A percentile compares a stretch with the other conserved stretches of the same genome.
Evolutionary conservation across 2,888 invertebrate genomes (phyloP).

Genomic region (Lagria hirta): DNA sequence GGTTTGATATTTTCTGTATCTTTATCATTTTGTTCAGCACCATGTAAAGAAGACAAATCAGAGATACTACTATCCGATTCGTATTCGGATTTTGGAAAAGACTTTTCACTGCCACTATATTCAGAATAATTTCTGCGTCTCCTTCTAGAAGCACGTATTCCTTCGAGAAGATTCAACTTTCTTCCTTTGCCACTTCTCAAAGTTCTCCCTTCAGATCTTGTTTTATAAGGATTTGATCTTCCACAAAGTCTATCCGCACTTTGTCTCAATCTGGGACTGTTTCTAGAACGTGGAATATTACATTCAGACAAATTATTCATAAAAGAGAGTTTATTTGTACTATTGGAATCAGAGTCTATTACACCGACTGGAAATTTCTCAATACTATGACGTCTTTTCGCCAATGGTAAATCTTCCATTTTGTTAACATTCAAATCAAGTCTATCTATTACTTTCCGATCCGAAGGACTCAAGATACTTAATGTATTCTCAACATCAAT

Average conservation of each 20-base stretch:
- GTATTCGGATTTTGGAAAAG: constrained; percentile 63
- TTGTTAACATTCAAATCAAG: constrained; percentile 51
- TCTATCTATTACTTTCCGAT: constrained; percentile 51
- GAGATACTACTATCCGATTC: constrained; percentile 67
- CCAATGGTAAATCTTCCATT: constrained; percentile 35
- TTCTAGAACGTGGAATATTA: constrained; percentile 46
- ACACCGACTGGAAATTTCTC: constrained; percentile 48
- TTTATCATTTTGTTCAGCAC: constrained; percentile 42
- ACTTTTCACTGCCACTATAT: constrained; percentile 62
- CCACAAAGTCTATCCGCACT: constrained; percentile 40
- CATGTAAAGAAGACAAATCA: constrained; percentile 54
- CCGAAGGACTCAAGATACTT: constrained; percentile 44
- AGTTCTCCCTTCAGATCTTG: constrained; percentile 63
- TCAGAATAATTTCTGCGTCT: constrained; percentile 62
- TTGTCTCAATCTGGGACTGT: constrained; percentile 40
- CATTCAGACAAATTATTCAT: constrained; percentile 45
- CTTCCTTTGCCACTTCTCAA: constrained; percentile 68
- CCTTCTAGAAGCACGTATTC: constrained; percentile 58
- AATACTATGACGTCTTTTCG: constrained; percentile 50
- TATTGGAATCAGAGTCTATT: constrained; percentile 29
- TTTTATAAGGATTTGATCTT: constrained; percentile 60
- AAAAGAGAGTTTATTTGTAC: constrained; percentile 32
- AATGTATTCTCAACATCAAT: constrained; percentile 48
- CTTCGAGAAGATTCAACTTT: constrained; percentile 62
- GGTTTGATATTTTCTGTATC: constrained; percentile 25